Conservation (phyloP, 2,797 vertebrate genomes). For the Danio kyathit region DNA sequence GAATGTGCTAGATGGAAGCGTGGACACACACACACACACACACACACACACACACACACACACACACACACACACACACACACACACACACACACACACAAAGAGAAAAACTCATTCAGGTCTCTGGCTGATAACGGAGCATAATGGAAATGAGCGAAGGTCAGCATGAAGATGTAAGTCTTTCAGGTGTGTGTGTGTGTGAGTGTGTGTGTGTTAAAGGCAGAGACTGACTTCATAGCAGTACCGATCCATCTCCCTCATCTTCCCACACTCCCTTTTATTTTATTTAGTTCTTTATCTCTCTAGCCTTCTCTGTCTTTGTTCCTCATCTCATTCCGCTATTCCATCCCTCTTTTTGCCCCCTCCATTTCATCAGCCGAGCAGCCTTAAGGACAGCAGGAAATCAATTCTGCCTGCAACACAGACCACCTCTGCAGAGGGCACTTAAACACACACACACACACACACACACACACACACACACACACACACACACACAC, state of each 20-base stretch:
- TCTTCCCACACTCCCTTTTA: slow-evolving; percentile 32
- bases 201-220: neutral
- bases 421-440: slow-evolving; percentile 51
- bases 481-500: slow-evolving; percentile 22
- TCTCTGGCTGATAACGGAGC: slow-evolving; percentile 24
- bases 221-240: slow-evolving; percentile 25
- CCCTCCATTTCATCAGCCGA: slow-evolving; percentile 45
- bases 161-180: slow-evolving; percentile 35
- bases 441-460: slow-evolving; percentile 32
- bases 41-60: neutral
- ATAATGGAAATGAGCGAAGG: slow-evolving; percentile 23
- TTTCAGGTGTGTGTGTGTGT: slow-evolving; percentile 11
- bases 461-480: slow-evolving; percentile 17
- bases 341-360: slow-evolving; percentile 1
- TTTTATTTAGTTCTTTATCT: slow-evolving; percentile 42
- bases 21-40: too few relatives aligned
- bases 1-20: slow-evolving; percentile 7
- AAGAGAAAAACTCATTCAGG: neutral
- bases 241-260: slow-evolving; percentile 18
- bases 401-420: slow-evolving; percentile 52
- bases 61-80: too few relatives aligned
- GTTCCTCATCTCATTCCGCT: slow-evolving; percentile 19
- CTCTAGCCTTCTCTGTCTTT: slow-evolving; percentile 29
- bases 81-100: too few relatives aligned
- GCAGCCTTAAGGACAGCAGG: slow-evolving; percentile 45